Evolutionary conservation across 2,888 invertebrate genomes (phyloP).

Genomic region (Monoplex corrugatus): DNA sequence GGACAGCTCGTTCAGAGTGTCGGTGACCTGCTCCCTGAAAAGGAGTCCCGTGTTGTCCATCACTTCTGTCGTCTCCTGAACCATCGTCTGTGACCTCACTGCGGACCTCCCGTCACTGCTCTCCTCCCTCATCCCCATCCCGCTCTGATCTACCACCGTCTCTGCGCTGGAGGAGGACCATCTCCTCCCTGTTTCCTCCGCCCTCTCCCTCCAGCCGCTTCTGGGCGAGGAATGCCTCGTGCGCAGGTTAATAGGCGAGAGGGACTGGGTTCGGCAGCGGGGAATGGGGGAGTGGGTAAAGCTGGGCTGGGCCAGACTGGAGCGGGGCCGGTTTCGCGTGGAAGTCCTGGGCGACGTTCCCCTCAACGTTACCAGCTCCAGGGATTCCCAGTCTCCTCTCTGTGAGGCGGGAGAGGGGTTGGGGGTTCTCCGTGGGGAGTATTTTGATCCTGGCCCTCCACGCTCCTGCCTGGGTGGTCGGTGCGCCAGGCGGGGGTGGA

Average conservation of each 20-base stretch:
- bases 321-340: not conserved
- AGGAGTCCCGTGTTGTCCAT: not conserved
- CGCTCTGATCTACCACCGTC: no score
- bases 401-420: not conserved
- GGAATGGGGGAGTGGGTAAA: not conserved
- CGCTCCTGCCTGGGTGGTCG: slow-evolving; percentile 26
- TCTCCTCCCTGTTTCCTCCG: not conserved
- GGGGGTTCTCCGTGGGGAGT: not conserved
- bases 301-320: not conserved
- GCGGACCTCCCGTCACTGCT: not conserved
- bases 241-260: not conserved
- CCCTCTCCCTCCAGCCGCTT: not conserved
- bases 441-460: not conserved
- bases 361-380: not conserved
- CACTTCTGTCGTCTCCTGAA: slow-evolving; percentile 37
- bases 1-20: slow-evolving; percentile 10
- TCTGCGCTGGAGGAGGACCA: not conserved
- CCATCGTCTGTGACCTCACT: slow-evolving; percentile 25
- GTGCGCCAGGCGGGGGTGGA: not conserved
- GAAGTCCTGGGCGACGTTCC: not conserved
- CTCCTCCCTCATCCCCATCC: not conserved
- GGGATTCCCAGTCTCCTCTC: not conserved
- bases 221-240: not conserved
- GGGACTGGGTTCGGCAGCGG: slow-evolving; percentile 16
- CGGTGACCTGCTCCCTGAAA: not conserved